Evolutionary conservation across 2,113 vertebrate species (phyloP), one percentile per base, ranked within the genome.

Genomic region (Melospiza melodia): DNA sequence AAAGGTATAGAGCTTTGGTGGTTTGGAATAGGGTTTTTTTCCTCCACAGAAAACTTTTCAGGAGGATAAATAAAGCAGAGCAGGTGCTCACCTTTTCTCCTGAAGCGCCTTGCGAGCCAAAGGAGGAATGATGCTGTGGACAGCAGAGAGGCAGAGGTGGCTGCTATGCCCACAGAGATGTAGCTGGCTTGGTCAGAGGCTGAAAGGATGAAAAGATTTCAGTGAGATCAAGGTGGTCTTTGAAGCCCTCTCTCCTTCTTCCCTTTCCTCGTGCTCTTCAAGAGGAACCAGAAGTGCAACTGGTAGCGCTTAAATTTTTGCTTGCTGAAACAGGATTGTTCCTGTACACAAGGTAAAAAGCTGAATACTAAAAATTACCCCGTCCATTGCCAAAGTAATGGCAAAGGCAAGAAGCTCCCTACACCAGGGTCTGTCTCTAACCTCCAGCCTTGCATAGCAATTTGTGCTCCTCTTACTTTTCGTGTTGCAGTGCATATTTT

Each of bases 71-170:
- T 41, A 75, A 65, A 73, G 9, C 15, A 46, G 48, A 33, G 15
- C 61, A 44, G n/a, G 21, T 18, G 59, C 95, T 97, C 80, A 98
- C 97, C 97, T 95, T 95, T 97, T 58, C 94, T 96, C n/a, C 35
- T 73, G 72, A 96, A 84, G 61, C 20, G 94, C 68, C 95, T 97
- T 72, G 96, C 71, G 24, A 97, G 93, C 97, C 97, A 98, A 55
- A 97, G 76, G 31, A 97, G 85, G 49, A 98, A 88, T 0, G 84
- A 96, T 37, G 67, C 95, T 0, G 75, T 71, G 62, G 94, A 97
- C 54, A 97, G 49, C 46, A 97, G 46, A 18, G 96, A 97, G 81
- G 89, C 90, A 52, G 84, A 89, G 16, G 89, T 89, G 52, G 94
- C 88, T 89, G 92, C 83, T 79, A 92, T 54, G 62, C 94, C 97